Evolutionary conservation across 92 coral and sea anemone genomes (phyloP).

Genomic region (Bergia sp.): DNA sequence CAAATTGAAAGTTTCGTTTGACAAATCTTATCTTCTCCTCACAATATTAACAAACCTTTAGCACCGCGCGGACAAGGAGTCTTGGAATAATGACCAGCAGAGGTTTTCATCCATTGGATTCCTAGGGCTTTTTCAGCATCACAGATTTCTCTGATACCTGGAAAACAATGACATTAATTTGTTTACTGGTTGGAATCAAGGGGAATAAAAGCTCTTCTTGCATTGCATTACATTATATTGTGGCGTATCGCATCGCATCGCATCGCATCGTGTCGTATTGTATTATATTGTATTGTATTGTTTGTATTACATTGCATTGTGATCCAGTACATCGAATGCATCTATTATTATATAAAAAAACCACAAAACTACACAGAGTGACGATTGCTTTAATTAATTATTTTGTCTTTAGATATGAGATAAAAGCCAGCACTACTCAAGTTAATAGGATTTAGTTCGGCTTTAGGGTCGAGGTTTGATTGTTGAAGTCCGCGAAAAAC

Average conservation of each 20-base stretch:
- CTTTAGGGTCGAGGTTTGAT: neutral
- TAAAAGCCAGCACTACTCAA: no score
- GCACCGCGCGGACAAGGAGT: constrained; percentile 96
- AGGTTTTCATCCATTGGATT: constrained; percentile 84
- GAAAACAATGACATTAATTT: neutral
- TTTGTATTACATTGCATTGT: neutral
- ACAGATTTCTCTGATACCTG: constrained; percentile 90
- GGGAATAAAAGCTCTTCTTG: neutral
- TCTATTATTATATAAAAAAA: no score
- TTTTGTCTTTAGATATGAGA: no score
- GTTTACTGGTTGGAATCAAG: neutral
- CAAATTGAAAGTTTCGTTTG: neutral
- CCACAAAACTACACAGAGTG: neutral
- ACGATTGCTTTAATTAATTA: neutral
- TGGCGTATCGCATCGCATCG: neutral
- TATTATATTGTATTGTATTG: neutral
- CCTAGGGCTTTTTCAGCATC: constrained; percentile 86
- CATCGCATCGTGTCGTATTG: neutral
- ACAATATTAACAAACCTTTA: constrained; percentile 58
- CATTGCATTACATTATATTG: no score
- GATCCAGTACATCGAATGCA: neutral
- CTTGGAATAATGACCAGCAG: constrained; percentile 81
- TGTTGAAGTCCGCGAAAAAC: neutral
- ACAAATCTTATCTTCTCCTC: no score
- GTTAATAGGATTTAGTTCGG: neutral